phyloP scores from a whole-genome alignment of 2,888 invertebrate species.

The Campaea margaritaria region DNA sequence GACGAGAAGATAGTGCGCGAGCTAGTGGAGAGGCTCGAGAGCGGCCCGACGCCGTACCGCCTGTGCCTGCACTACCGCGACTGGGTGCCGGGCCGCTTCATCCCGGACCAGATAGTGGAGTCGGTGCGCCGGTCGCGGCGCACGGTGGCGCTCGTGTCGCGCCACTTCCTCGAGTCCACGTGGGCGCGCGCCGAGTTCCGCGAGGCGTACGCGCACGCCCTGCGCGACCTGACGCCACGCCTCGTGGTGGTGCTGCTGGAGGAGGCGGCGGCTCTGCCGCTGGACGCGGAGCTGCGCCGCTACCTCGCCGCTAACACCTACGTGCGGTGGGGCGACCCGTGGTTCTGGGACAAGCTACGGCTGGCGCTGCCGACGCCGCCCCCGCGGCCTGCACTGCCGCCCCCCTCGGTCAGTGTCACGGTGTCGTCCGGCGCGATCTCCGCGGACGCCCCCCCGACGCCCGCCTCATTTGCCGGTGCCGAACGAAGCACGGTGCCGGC shows the following conservation, averaged over 20 bases:
- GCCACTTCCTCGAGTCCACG: constrained; percentile 68
- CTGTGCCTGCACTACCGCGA: constrained; percentile 90
- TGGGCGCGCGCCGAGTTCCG: constrained; percentile 88
- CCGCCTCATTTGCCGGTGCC: too few species aligned
- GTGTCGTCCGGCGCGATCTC: too few species aligned
- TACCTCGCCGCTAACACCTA: constrained; percentile 92
- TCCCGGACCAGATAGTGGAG: constrained; percentile 88
- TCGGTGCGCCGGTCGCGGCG: constrained; percentile 89
- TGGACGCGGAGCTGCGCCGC: constrained; percentile 86
- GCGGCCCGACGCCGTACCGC: constrained; percentile 68
- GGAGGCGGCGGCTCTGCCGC: constrained; percentile 73
- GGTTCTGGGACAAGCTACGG: constrained; percentile 92
- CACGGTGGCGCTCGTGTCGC: constrained; percentile 58
- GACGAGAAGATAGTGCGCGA: constrained; percentile 90
- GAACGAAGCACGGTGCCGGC: too few species aligned
- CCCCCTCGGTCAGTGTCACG: too few species aligned
- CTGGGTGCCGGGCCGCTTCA: constrained; percentile 81
- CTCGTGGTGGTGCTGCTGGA: constrained; percentile 89
- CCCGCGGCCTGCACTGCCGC: too few species aligned
- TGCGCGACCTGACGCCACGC: constrained; percentile 84
- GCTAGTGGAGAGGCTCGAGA: constrained; percentile 88
- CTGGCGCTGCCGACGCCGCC: constrained; percentile 86
- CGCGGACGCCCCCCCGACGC: too few species aligned
- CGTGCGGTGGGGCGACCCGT: constrained; percentile 92
- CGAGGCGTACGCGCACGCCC: constrained; percentile 82